These are phyloP conservation scores for Siphamia tubifer DNA, from an alignment of 2,113 vertebrate species.

Conservation along the genomic window DNA sequence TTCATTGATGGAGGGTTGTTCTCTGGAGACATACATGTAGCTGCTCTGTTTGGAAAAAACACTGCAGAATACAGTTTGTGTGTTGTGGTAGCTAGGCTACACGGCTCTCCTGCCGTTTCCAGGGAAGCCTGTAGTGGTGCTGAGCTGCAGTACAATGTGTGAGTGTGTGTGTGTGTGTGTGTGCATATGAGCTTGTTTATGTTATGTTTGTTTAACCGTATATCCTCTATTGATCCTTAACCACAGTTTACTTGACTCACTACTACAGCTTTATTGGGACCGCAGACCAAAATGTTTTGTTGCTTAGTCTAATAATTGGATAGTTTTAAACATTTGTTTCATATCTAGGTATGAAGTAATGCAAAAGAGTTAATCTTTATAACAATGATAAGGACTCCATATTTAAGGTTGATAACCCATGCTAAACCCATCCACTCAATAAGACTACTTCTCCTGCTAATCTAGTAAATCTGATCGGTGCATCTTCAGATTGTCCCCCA, in stretches of 20 bases:
- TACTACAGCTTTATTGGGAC: not conserved
- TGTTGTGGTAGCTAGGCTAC: slow-evolving; percentile 68
- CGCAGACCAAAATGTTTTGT: not conserved
- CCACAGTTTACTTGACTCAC: not conserved
- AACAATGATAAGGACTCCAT: too few species aligned
- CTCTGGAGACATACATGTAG: slow-evolving; percentile 48
- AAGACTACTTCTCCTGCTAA: too few species aligned
- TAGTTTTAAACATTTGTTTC: too few species aligned
- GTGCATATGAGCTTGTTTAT: slow-evolving; percentile 12
- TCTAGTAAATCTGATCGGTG: too few species aligned
- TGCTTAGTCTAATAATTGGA: not conserved
- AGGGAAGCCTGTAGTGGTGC: slow-evolving; percentile 53
- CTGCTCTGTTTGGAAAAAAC: slow-evolving; percentile 60
- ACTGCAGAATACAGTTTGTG: slow-evolving; percentile 52
- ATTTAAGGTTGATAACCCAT: too few species aligned
- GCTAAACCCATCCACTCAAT: too few species aligned
- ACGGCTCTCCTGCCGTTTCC: slow-evolving; percentile 65
- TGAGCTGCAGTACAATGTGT: slow-evolving; percentile 35
- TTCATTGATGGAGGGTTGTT: slow-evolving; percentile 48
- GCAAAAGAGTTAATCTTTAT: too few species aligned
- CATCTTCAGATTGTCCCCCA: too few species aligned
- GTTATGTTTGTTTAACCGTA: slow-evolving; percentile 27
- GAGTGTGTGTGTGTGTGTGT: not conserved
- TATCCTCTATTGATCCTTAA: slow-evolving; percentile 16
- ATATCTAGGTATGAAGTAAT: too few species aligned